These are phyloP conservation scores for Stercorarius parasiticus DNA, from an alignment of 2,113 vertebrate species.

Conservation along the genomic window DNA sequence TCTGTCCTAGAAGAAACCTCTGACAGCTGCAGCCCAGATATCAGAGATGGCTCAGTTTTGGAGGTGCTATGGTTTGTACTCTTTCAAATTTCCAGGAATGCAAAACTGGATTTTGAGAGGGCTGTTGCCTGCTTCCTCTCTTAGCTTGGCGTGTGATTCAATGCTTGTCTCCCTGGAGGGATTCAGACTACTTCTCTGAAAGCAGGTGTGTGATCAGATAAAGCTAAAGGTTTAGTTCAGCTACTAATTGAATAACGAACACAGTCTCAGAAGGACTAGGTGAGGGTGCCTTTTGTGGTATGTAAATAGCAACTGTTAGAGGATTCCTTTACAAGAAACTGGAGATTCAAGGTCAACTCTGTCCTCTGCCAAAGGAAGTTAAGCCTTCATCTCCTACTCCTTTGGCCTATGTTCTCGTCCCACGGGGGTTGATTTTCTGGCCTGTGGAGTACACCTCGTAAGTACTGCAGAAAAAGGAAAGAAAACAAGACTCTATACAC, in stretches of 20 bases:
- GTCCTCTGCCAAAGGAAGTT: neutral
- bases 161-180: neutral
- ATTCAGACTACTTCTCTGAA: neutral
- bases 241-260: accelerated
- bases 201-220: neutral
- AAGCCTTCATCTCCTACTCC: neutral
- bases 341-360: neutral
- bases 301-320: neutral
- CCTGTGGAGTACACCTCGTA: neutral
- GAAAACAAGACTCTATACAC: neutral
- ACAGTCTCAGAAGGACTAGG: neutral
- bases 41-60: neutral
- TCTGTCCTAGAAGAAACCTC: neutral
- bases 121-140: neutral
- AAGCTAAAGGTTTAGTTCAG: neutral
- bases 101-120: neutral
- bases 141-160: neutral
- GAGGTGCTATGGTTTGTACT: neutral
- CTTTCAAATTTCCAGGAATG: neutral
- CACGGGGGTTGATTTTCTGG: neutral
- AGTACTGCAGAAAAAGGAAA: neutral
- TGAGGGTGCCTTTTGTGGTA: neutral
- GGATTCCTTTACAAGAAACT: neutral
- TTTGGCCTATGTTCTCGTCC: neutral
- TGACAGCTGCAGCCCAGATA: neutral